Conservation (phyloP, 1,140 invertebrate genomes). For the Drosophila fuyamai region DNA sequence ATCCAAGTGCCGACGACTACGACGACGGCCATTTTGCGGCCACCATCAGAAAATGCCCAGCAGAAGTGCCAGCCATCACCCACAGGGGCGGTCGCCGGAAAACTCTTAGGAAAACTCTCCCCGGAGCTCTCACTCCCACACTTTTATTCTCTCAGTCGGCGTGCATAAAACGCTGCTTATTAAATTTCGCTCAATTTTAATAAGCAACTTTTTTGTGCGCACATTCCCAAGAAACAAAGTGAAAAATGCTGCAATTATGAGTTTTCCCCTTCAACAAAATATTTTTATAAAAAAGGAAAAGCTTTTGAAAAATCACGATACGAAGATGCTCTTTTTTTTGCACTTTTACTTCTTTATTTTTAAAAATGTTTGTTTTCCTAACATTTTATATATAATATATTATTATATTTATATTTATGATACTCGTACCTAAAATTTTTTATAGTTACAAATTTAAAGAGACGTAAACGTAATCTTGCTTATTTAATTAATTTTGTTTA, state of each 20-base stretch:
- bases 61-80: conserved; percentile 30
- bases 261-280: conserved; percentile 33
- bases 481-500: too few relatives aligned
- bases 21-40: conserved; percentile 67
- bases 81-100: conserved; percentile 10
- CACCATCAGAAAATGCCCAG: conserved; percentile 52
- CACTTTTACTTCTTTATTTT: too few relatives aligned
- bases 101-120: conserved; percentile 52
- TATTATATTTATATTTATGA: too few relatives aligned
- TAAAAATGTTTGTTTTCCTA: too few relatives aligned
- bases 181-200: conserved; percentile 81
- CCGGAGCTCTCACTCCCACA: background rate
- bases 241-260: conserved; percentile 70
- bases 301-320: background rate
- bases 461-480: too few relatives aligned
- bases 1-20: conserved; percentile 23
- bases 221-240: conserved; percentile 71
- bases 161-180: conserved; percentile 77
- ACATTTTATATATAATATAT: too few relatives aligned
- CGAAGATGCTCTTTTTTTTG: conserved; percentile 6
- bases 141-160: conserved; percentile 41
- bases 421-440: too few relatives aligned
- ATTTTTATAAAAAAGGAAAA: conserved; percentile 29
- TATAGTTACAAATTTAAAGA: too few relatives aligned
- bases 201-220: conserved; percentile 67